Conservation (phyloP, 2,113 vertebrate genomes). For the Tetrax tetrax region DNA sequence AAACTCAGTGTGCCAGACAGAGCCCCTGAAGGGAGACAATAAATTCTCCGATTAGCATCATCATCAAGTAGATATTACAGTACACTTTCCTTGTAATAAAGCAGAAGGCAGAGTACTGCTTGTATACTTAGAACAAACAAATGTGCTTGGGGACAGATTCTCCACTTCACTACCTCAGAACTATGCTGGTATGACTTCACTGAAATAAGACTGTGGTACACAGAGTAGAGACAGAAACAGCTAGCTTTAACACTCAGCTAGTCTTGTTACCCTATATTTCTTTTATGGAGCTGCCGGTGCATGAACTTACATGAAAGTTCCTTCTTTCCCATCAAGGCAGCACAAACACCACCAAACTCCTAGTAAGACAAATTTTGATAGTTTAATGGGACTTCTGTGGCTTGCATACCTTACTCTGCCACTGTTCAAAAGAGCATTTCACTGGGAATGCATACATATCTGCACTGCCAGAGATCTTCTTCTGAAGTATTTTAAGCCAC, state of each 20-base stretch:
- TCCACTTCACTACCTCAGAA: background rate
- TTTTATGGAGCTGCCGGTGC: background rate
- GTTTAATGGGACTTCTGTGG: background rate
- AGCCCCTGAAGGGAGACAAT: background rate
- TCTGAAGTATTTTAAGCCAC: background rate
- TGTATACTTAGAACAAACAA: background rate
- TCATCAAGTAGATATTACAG: background rate
- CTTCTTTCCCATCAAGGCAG: background rate
- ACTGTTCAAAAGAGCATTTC: background rate
- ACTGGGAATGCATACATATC: background rate
- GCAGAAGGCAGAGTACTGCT: background rate
- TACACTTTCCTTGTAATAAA: background rate
- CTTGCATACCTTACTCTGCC: background rate
- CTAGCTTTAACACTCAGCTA: background rate
- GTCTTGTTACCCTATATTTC: background rate
- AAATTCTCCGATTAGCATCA: background rate
- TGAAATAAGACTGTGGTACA: background rate
- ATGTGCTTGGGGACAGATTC: background rate
- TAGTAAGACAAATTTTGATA: background rate
- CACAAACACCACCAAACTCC: background rate
- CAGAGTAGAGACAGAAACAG: background rate
- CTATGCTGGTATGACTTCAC: background rate
- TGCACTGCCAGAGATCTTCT: background rate
- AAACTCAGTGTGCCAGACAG: background rate
- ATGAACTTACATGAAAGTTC: background rate